Evolutionary conservation across 1,140 invertebrate species (phyloP).

Genomic region (Ditylenchus dipsaci): DNA sequence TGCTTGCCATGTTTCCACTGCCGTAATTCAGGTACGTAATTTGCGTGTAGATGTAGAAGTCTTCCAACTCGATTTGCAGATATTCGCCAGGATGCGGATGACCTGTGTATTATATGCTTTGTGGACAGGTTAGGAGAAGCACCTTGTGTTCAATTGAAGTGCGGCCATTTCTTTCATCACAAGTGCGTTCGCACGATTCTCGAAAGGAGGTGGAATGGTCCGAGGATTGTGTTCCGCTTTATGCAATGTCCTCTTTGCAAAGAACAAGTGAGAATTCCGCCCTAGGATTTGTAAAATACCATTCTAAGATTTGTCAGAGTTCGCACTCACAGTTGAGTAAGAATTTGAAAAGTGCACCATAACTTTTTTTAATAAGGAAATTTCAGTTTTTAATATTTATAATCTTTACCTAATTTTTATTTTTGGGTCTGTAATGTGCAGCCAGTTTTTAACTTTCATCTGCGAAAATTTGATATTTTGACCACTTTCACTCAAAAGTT

Average conservation of each 20-base stretch:
- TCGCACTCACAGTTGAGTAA: no score
- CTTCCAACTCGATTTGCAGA: slow-evolving; percentile 3
- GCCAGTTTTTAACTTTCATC: no score
- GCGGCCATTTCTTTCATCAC: slow-evolving; percentile 90
- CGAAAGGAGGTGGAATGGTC: slow-evolving; percentile 82
- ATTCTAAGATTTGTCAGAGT: neutral
- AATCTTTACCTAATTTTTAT: no score
- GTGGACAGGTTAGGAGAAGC: slow-evolving; percentile 88
- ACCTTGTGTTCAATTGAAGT: slow-evolving; percentile 85
- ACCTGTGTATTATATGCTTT: slow-evolving; percentile 99
- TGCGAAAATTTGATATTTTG: no score
- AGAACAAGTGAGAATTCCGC: slow-evolving; percentile 59
- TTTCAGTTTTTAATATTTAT: no score
- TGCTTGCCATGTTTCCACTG: slow-evolving; percentile 81
- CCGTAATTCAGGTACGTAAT: slow-evolving; percentile 49
- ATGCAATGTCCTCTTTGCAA: slow-evolving; percentile 87
- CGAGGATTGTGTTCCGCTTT: slow-evolving; percentile 90
- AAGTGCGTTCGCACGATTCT: slow-evolving; percentile 84
- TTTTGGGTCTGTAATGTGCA: no score
- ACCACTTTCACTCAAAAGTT: no score
- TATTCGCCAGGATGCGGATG: slow-evolving; percentile 80
- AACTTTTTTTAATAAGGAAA: no score
- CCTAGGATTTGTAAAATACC: neutral
- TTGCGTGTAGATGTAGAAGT: neutral
- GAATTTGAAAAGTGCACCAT: no score